These are phyloP conservation scores for Notothenia rossii DNA, from an alignment of 2,113 vertebrate species.

Conservation along the genomic window DNA sequence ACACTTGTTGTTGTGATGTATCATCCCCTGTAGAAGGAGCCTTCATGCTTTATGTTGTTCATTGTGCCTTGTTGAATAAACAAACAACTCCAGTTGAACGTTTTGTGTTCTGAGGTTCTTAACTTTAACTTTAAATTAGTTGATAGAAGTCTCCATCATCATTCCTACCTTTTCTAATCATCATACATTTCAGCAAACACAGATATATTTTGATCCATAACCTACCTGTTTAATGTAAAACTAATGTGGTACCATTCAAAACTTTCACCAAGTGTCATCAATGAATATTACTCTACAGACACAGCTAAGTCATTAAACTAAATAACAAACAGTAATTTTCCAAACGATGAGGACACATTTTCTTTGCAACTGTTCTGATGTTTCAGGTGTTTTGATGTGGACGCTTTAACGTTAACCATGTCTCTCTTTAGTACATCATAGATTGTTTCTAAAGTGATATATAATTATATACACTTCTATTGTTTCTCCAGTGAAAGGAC, in stretches of 20 bases:
- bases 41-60: background rate
- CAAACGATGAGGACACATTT: too few relatives aligned
- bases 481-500: slow-evolving; percentile 24
- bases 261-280: too few relatives aligned
- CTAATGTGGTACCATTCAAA: too few relatives aligned
- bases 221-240: too few relatives aligned
- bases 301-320: background rate
- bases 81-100: background rate
- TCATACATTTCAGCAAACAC: too few relatives aligned
- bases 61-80: slow-evolving; percentile 10
- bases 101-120: background rate
- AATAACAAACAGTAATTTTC: background rate
- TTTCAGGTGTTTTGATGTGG: background rate
- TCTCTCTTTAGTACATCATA: background rate
- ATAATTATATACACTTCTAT: slow-evolving; percentile 1
- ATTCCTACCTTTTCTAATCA: too few relatives aligned
- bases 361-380: too few relatives aligned
- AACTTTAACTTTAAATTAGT: too few relatives aligned
- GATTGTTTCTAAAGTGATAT: background rate
- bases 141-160: too few relatives aligned
- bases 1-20: slow-evolving; percentile 47
- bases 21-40: slow-evolving; percentile 29
- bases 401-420: background rate
- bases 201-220: too few relatives aligned
- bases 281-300: background rate